phyloP scores from a whole-genome alignment of 1,140 invertebrate genomes.

The Choristoneura fumiferana region DNA sequence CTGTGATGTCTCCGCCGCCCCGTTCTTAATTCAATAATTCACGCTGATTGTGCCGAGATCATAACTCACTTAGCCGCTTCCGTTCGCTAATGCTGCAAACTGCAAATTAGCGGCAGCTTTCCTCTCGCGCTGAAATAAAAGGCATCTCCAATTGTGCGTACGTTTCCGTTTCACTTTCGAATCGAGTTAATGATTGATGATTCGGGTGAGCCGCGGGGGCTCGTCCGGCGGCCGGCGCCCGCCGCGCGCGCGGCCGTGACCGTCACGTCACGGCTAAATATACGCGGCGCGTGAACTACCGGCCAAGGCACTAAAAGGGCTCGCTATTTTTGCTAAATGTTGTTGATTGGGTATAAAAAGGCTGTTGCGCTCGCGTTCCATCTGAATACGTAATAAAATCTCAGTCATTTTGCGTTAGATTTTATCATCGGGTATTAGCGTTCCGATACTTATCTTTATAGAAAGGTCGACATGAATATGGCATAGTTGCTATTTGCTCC shows the following conservation, averaged over 20 bases:
- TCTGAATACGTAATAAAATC: no score
- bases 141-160: slow-evolving; percentile 8
- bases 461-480: no score
- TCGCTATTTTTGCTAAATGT: slow-evolving; percentile 16
- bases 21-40: slow-evolving; percentile 17
- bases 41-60: background rate
- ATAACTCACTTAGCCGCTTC: slow-evolving; percentile 13
- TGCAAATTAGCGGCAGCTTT: background rate
- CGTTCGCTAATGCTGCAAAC: background rate
- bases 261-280: slow-evolving; percentile 12
- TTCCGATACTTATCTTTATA: no score
- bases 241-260: slow-evolving; percentile 7
- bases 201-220: background rate
- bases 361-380: no score
- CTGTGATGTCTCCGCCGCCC: background rate
- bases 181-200: background rate
- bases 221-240: no score
- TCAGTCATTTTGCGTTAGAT: no score
- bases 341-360: slow-evolving; percentile 1
- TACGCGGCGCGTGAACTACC: slow-evolving; percentile 7
- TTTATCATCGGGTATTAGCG: no score
- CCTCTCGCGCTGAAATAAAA: slow-evolving; percentile 10
- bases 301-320: background rate
- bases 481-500: no score
- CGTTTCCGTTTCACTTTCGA: slow-evolving; percentile 17